phyloP scores from a whole-genome alignment of 2,113 vertebrate genomes.

The Vimba vimba region DNA sequence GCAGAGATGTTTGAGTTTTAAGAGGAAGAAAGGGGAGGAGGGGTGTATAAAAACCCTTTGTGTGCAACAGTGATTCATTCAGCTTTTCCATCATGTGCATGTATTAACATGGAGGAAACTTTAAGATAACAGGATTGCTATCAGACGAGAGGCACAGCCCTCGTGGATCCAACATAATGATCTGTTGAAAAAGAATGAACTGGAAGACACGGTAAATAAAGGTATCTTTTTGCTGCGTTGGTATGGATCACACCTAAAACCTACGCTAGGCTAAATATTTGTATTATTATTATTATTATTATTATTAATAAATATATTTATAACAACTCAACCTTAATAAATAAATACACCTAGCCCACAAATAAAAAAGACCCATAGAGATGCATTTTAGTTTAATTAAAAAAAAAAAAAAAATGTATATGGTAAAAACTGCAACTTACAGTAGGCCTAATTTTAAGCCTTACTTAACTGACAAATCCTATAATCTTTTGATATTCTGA shows the following conservation, averaged over 20 bases:
- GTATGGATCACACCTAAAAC: not conserved
- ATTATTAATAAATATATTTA: no score
- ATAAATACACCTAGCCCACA: no score
- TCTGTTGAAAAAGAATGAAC: not conserved
- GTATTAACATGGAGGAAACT: slow-evolving; percentile 19
- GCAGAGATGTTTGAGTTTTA: slow-evolving; percentile 48
- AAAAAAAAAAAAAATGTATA: no score
- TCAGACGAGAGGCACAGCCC: not conserved
- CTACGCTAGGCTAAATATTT: no score
- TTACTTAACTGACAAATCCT: not conserved
- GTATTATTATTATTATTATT: no score
- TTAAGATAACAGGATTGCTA: not conserved
- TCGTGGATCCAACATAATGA: not conserved
- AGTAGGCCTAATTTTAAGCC: not conserved
- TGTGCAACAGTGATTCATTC: slow-evolving; percentile 24
- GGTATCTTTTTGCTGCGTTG: not conserved
- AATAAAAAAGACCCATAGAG: not conserved
- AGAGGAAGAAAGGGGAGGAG: slow-evolving; percentile 26
- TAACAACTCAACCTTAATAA: no score
- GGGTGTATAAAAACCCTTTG: slow-evolving; percentile 28
- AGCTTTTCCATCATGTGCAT: slow-evolving; percentile 1
- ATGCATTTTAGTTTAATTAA: not conserved
- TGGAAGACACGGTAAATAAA: not conserved
- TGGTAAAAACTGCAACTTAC: not conserved
- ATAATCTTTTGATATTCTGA: not conserved